Percentiles rank a stretch among this genome's conserved stretches.
phyloP scores from a whole-genome alignment of 2,113 vertebrate genomes.

The pig (Sus scrofa) region T2T-Sscrofa CM000812.6:76716001-76716500 shows the following conservation, averaged over 20 bases:
- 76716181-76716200: too few relatives aligned
- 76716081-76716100: not conserved
- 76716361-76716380: too few relatives aligned
- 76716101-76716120: constrained; percentile 13
- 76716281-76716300: too few relatives aligned
- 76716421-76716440: constrained; percentile 35
- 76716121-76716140: constrained; percentile 48
- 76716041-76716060: constrained; percentile 13
- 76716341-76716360: too few relatives aligned
- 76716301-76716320: too few relatives aligned
- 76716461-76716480: not conserved
- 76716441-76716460: constrained; percentile 21
- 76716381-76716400: too few relatives aligned
- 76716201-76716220: too few relatives aligned
- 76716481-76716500: constrained; percentile 25
- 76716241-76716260: too few relatives aligned
- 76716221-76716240: too few relatives aligned
- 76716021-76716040: constrained; percentile 38
- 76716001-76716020: constrained; percentile 41
- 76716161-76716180: too few relatives aligned
- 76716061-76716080: not conserved
- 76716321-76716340: too few relatives aligned
- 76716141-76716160: not conserved
- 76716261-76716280: too few relatives aligned
- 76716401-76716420: not conserved